These are phyloP conservation scores for Diorhabda carinulata DNA, from an alignment of 1,140 invertebrate species.

Conservation along the genomic window DNA sequence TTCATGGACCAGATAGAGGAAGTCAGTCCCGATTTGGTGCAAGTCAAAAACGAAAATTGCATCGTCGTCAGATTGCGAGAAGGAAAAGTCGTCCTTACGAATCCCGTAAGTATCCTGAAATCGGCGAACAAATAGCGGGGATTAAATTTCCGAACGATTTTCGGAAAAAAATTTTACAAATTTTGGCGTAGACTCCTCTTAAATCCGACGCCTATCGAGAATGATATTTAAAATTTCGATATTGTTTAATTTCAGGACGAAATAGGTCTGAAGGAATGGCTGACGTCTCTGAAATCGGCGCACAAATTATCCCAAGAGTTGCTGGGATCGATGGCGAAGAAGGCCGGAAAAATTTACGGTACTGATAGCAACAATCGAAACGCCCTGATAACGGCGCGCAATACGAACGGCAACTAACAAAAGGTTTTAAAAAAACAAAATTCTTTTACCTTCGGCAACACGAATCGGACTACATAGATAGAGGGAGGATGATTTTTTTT, in stretches of 20 bases:
- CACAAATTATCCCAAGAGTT: slow-evolving; percentile 91
- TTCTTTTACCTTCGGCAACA: background rate
- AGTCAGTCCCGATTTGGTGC: slow-evolving; percentile 77
- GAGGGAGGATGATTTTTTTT: too few species aligned
- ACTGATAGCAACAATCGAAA: slow-evolving; percentile 56
- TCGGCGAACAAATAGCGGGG: too few species aligned
- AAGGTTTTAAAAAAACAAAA: background rate
- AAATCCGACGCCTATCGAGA: too few species aligned
- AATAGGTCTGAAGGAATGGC: slow-evolving; percentile 94
- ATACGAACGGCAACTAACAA: slow-evolving; percentile 54
- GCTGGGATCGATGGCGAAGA: slow-evolving; percentile 89
- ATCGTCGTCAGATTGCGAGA: slow-evolving; percentile 86
- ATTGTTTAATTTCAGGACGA: slow-evolving; percentile 65
- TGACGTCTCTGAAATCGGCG: slow-evolving; percentile 80
- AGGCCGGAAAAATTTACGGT: slow-evolving; percentile 95
- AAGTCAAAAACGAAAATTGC: slow-evolving; percentile 89
- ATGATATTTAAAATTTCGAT: background rate
- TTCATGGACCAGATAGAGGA: slow-evolving; percentile 94
- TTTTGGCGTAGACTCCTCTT: too few species aligned
- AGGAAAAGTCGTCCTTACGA: slow-evolving; percentile 88
- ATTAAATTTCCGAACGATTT: too few species aligned
- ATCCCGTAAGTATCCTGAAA: slow-evolving; percentile 69
- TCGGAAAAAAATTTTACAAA: too few species aligned
- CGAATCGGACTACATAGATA: too few species aligned
- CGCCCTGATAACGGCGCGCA: slow-evolving; percentile 51